These are phyloP conservation scores for Discoglossus pictus DNA, from an alignment of 2,797 vertebrate genomes.

Conservation along the genomic window DNA sequence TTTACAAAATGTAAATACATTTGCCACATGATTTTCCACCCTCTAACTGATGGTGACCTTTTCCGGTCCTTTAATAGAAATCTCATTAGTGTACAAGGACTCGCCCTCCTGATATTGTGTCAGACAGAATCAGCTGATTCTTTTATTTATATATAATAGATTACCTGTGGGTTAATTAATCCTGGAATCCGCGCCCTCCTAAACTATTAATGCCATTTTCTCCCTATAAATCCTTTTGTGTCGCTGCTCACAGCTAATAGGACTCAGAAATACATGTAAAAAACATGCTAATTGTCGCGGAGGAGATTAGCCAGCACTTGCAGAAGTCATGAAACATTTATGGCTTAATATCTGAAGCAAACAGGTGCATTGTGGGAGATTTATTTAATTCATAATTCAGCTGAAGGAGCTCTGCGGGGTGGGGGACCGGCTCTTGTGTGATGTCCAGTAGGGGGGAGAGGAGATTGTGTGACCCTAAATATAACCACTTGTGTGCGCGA, in stretches of 20 bases:
- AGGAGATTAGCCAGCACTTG: background rate
- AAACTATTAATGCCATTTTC: slow-evolving; percentile 5
- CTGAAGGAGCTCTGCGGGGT: too few relatives aligned
- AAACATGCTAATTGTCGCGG: background rate
- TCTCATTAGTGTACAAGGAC: too few relatives aligned
- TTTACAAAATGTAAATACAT: too few relatives aligned
- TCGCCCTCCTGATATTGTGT: too few relatives aligned
- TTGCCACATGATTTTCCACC: too few relatives aligned
- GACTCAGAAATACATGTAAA: background rate
- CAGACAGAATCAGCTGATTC: too few relatives aligned
- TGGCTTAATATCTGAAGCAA: slow-evolving; percentile 12
- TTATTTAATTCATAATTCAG: background rate
- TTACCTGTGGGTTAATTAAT: background rate
- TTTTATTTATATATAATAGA: background rate
- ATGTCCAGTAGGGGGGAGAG: too few relatives aligned
- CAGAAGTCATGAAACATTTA: slow-evolving; percentile 11
- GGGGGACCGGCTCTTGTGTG: too few relatives aligned
- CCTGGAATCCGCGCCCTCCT: background rate
- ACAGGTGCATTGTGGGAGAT: background rate
- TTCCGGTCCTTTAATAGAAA: too few relatives aligned
- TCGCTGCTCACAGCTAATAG: background rate
- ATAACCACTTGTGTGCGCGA: too few relatives aligned
- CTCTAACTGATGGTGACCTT: too few relatives aligned
- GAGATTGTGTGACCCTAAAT: too few relatives aligned
- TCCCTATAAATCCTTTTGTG: slow-evolving; percentile 1